Percentiles rank a stretch among this genome's conserved stretches.
These are phyloP conservation scores for Lasius fuliginosus DNA, from an alignment of 2,888 invertebrate genomes.

Conservation along the genomic window DNA sequence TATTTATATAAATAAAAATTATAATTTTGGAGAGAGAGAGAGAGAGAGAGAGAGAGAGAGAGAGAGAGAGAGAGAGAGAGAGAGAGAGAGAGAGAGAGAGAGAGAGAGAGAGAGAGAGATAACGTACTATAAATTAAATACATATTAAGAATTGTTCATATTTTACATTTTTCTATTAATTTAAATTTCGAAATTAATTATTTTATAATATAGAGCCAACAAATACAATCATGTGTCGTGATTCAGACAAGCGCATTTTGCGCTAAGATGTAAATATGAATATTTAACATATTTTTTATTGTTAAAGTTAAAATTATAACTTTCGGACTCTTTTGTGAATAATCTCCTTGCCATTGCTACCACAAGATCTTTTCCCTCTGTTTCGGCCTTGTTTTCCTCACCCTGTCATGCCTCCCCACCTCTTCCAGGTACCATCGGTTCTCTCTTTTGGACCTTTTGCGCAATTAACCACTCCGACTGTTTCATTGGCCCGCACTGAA, in stretches of 20 bases:
- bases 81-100: too few species aligned
- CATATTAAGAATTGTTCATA: neutral
- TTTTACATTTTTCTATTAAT: neutral
- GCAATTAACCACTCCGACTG: constrained; percentile 80
- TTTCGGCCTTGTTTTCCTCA: constrained; percentile 18
- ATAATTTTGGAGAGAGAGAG: too few species aligned
- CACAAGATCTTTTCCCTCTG: neutral
- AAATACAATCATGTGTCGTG: neutral
- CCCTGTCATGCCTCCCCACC: neutral
- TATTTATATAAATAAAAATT: neutral
- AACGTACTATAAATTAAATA: neutral
- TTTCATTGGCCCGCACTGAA: constrained; percentile 72
- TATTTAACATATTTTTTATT: constrained; percentile 11
- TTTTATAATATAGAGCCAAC: neutral
- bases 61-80: too few species aligned
- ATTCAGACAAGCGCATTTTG: neutral
- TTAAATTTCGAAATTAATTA: neutral
- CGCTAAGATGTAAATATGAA: neutral
- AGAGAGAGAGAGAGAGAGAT: too few species aligned
- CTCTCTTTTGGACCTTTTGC: constrained; percentile 71
- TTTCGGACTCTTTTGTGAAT: neutral
- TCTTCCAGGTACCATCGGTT: constrained; percentile 24
- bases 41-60: too few species aligned
- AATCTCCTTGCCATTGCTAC: neutral
- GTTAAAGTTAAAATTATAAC: neutral